Conservation (phyloP, 2,113 vertebrate species). For the Smithornis capensis region DNA sequence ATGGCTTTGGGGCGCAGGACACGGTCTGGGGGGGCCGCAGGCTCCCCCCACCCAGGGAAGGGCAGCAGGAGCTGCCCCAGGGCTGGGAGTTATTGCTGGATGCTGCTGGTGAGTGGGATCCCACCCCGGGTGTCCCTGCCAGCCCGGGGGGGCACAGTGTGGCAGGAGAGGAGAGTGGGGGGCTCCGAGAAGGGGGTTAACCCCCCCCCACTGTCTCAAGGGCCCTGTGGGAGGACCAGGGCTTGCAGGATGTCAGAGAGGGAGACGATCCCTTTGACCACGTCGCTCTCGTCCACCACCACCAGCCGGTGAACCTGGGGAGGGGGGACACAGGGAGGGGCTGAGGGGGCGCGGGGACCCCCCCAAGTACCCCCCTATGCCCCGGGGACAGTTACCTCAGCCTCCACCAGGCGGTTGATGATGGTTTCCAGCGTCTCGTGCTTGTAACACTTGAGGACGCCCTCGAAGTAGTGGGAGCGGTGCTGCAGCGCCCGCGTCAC, state of each 20-base stretch:
- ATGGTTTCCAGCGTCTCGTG: constrained; percentile 91
- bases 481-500: constrained; percentile 95
- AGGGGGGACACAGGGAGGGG: neutral
- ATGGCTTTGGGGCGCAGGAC: neutral
- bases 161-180: neutral
- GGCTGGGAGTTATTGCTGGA: constrained; percentile 22
- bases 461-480: constrained; percentile 96
- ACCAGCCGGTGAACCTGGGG: constrained; percentile 93
- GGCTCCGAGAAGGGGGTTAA: neutral
- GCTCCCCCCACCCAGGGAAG: neutral
- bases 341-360: neutral
- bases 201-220: constrained; percentile 4
- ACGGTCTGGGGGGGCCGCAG: fast-evolving
- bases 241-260: constrained; percentile 96
- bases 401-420: constrained; percentile 94
- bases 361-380: neutral
- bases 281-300: constrained; percentile 91
- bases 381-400: constrained; percentile 77
- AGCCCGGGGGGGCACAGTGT: neutral
- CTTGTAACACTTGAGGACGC: constrained; percentile 92
- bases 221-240: constrained; percentile 84
- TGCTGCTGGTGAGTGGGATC: constrained; percentile 1
- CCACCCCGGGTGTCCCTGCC: fast-evolving
- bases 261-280: constrained; percentile 94
- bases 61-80: neutral